phyloP scores from a whole-genome alignment of 2,888 invertebrate genomes.

The Digitonthophagus gazella region DNA sequence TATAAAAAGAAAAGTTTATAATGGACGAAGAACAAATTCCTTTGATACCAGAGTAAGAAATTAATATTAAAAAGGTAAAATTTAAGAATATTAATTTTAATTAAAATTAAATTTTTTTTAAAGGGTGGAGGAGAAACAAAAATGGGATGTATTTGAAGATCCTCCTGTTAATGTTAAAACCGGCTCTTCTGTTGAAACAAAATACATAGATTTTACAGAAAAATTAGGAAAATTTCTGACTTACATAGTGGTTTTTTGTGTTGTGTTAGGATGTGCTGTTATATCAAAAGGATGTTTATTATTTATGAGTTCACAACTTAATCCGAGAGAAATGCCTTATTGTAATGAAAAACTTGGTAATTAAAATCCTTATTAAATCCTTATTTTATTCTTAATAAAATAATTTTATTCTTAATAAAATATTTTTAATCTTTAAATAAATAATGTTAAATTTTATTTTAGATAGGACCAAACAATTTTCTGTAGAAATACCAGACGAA shows the following conservation, averaged over 20 bases:
- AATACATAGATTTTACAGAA: conserved; percentile 61
- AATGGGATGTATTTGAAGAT: conserved; percentile 81
- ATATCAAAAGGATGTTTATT: conserved; percentile 71
- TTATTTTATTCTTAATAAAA: too few species aligned
- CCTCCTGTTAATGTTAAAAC: conserved; percentile 66
- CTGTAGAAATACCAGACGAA: conserved; percentile 60
- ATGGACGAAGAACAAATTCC: neutral
- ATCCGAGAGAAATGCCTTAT: conserved; percentile 46
- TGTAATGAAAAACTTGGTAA: conserved; percentile 58
- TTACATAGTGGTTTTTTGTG: conserved; percentile 64
- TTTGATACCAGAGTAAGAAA: neutral
- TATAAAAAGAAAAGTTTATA: neutral
- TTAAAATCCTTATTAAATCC: conserved; percentile 8
- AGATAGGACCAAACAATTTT: conserved; percentile 51
- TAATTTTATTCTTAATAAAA: too few species aligned
- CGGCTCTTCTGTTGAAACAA: conserved; percentile 65
- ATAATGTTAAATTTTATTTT: neutral
- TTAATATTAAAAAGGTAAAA: neutral
- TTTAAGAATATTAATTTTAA: neutral
- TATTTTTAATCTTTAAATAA: neutral
- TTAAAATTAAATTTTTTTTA: neutral
- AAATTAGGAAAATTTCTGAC: conserved; percentile 67
- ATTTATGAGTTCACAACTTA: conserved; percentile 70
- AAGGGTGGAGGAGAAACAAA: conserved; percentile 50
- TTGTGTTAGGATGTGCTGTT: conserved; percentile 67